Percentiles rank a stretch among this genome's conserved stretches.
These are phyloP conservation scores for Nebria ingens DNA, from an alignment of 1,140 invertebrate genomes.

Conservation along the genomic window DNA sequence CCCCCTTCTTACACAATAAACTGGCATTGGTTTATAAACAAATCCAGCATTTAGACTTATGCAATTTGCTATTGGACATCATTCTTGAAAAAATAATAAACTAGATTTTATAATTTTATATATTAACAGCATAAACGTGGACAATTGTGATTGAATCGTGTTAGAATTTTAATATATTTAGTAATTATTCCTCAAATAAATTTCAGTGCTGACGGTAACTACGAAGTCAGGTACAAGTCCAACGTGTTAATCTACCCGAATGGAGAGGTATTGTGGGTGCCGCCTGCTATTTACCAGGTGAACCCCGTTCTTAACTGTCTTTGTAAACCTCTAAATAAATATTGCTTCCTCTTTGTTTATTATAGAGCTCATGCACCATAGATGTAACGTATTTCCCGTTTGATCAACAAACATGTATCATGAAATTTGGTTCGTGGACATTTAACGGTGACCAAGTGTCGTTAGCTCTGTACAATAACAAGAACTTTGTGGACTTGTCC, in stretches of 20 bases:
- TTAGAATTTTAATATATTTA: too few relatives aligned
- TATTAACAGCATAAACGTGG: too few relatives aligned
- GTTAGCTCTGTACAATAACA: slow-evolving; percentile 86
- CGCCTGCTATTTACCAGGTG: slow-evolving; percentile 93
- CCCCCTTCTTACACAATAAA: too few relatives aligned
- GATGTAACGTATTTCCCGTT: slow-evolving; percentile 99
- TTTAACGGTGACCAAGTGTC: slow-evolving; percentile 97
- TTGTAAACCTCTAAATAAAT: slow-evolving; percentile 11
- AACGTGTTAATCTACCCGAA: slow-evolving; percentile 92
- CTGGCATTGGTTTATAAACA: too few relatives aligned
- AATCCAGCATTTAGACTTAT: too few relatives aligned
- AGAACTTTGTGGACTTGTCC: slow-evolving; percentile 89
- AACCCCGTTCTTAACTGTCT: not conserved
- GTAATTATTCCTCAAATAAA: too few relatives aligned
- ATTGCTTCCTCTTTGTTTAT: too few relatives aligned
- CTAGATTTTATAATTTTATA: too few relatives aligned
- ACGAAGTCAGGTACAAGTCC: slow-evolving; percentile 93
- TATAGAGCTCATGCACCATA: slow-evolving; percentile 95
- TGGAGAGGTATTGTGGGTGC: slow-evolving; percentile 92
- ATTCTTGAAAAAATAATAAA: too few relatives aligned
- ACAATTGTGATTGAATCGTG: too few relatives aligned
- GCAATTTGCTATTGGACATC: too few relatives aligned
- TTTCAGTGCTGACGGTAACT: slow-evolving; percentile 89
- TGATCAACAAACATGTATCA: slow-evolving; percentile 96
- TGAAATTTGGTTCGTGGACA: slow-evolving; percentile 99